phyloP scores from a whole-genome alignment of 2,113 vertebrate species.

The Ascaphus truei region DNA sequence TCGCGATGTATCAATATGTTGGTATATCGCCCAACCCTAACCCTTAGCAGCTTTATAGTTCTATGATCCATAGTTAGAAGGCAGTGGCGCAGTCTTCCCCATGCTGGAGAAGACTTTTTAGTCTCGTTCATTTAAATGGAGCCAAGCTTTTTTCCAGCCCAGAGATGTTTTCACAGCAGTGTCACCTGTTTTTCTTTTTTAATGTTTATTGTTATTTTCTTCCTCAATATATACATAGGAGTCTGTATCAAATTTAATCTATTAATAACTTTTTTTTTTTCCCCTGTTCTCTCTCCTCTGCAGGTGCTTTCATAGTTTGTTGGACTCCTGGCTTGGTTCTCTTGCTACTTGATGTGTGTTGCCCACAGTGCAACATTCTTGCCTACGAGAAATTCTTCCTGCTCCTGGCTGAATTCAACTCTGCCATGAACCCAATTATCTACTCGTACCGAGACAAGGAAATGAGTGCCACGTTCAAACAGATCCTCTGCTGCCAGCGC shows the following conservation, averaged over 20 bases:
- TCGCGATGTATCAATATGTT: no score
- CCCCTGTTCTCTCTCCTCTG: constrained; percentile 19
- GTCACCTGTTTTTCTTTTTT: no score
- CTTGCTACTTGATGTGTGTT: constrained; percentile 91
- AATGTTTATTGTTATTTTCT: no score
- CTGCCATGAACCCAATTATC: constrained; percentile 98
- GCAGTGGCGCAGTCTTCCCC: no score
- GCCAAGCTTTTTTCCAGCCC: no score
- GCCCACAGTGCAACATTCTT: constrained; percentile 81
- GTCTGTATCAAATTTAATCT: not conserved
- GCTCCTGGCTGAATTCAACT: constrained; percentile 94
- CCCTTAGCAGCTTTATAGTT: no score
- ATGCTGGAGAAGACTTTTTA: no score
- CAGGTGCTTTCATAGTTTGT: constrained; percentile 95
- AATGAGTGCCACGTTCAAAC: constrained; percentile 95
- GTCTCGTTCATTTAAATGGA: no score
- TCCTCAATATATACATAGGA: no score
- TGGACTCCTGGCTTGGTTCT: constrained; percentile 96
- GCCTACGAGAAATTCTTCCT: constrained; percentile 96
- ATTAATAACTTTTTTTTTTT: constrained; percentile 19
- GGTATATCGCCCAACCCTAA: no score
- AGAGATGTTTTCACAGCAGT: no score
- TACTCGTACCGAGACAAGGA: constrained; percentile 98
- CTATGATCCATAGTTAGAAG: no score
- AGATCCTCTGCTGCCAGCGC: constrained; percentile 95